Percentiles rank a stretch among this genome's conserved stretches.
Conservation (phyloP, 2,888 invertebrate genomes). For the Drosophila yooni region DNA sequence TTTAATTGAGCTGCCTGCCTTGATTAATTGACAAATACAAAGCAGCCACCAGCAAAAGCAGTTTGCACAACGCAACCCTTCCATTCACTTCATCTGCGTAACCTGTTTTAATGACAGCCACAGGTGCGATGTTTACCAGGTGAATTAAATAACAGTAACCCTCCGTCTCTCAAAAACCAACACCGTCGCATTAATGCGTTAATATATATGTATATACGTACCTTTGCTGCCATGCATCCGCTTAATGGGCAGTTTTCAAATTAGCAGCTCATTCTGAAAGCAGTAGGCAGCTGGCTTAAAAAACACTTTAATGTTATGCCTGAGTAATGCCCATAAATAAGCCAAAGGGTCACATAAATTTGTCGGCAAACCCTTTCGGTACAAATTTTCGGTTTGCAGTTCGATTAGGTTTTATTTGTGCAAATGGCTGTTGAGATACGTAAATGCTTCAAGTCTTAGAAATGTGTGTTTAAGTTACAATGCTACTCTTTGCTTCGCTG, state of each 20-base stretch:
- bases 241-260: slow-evolving; percentile 67
- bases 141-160: slow-evolving; percentile 41
- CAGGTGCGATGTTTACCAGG: slow-evolving; percentile 63
- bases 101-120: slow-evolving; percentile 63
- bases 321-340: slow-evolving; percentile 72
- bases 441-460: slow-evolving; percentile 38
- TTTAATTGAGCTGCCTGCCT: slow-evolving; percentile 70
- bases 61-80: slow-evolving; percentile 7
- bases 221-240: slow-evolving; percentile 17
- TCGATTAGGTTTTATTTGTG: slow-evolving; percentile 35
- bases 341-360: slow-evolving; percentile 71
- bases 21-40: slow-evolving; percentile 74
- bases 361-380: slow-evolving; percentile 18
- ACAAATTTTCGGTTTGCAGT: slow-evolving; percentile 28
- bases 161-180: background rate
- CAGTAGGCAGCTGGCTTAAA: slow-evolving; percentile 54
- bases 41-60: slow-evolving; percentile 27
- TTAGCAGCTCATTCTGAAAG: slow-evolving; percentile 69
- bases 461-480: slow-evolving; percentile 30
- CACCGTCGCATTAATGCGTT: background rate
- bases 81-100: background rate
- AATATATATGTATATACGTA: background rate
- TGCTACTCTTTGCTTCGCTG: slow-evolving; percentile 4
- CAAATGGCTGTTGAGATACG: slow-evolving; percentile 50
- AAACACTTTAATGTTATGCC: slow-evolving; percentile 73